Conservation (phyloP, 1,140 invertebrate species). For the Neodiprion fabricii region DNA sequence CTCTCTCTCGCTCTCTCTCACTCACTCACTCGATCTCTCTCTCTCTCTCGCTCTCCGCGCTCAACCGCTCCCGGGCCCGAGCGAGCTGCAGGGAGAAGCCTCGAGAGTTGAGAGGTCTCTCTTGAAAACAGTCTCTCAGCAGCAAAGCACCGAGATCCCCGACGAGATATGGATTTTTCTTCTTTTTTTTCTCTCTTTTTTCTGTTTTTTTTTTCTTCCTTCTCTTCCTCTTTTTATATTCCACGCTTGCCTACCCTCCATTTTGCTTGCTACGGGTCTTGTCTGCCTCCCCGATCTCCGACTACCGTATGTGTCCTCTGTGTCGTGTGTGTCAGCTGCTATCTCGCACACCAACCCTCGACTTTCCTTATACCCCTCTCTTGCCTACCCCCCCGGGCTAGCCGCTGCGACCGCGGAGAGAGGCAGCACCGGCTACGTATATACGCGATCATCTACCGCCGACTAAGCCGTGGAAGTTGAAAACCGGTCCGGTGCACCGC, state of each 20-base stretch:
- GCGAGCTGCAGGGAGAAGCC: neutral
- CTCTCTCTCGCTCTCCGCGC: slow-evolving; percentile 5
- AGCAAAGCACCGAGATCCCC: slow-evolving; percentile 58
- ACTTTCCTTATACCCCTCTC: no score
- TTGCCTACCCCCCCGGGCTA: no score
- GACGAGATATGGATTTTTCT: slow-evolving; percentile 59
- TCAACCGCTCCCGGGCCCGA: neutral
- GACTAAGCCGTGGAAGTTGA: no score
- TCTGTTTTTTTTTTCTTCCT: slow-evolving; percentile 58
- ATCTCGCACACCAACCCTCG: slow-evolving; percentile 33
- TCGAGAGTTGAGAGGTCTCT: slow-evolving; percentile 15
- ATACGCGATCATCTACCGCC: no score
- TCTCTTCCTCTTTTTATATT: slow-evolving; percentile 57
- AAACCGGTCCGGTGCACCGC: no score
- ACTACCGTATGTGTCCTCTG: slow-evolving; percentile 59
- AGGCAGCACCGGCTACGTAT: no score
- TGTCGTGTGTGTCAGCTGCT: slow-evolving; percentile 30
- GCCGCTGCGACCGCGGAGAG: no score
- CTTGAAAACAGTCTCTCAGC: slow-evolving; percentile 60
- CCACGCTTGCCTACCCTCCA: slow-evolving; percentile 59
- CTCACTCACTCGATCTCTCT: slow-evolving; percentile 6
- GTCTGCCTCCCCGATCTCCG: slow-evolving; percentile 57
- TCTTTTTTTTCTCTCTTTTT: no score
- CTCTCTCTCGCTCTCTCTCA: no score
- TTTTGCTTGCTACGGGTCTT: slow-evolving; percentile 58